Percentiles rank a stretch among this genome's conserved stretches.
Evolutionary conservation across 2,113 vertebrate genomes (phyloP).

Genomic region (Phocoena phocoena): DNA sequence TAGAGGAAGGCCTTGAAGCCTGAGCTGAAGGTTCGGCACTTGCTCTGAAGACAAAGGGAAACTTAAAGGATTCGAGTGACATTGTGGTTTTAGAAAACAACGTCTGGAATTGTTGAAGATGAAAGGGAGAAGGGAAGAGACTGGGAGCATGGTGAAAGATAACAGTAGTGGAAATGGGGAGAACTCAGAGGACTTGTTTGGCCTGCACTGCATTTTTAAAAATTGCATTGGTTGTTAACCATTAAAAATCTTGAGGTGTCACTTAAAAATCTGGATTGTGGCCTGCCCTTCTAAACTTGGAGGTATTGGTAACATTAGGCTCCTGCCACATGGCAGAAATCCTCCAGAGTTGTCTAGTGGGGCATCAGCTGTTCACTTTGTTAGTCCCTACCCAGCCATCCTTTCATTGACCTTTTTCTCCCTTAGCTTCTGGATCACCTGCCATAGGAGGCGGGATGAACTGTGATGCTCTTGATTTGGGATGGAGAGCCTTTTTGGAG

Average conservation of each 20-base stretch:
- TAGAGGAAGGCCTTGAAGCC: neutral
- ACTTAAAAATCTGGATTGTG: neutral
- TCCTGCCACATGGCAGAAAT: neutral
- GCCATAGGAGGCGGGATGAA: neutral
- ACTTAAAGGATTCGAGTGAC: neutral
- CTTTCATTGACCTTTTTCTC: neutral
- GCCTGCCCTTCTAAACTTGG: neutral
- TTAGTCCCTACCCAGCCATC: too few species aligned
- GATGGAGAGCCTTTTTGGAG: neutral
- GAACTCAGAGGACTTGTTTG: neutral
- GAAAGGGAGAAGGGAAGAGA: neutral
- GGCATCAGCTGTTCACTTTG: neutral
- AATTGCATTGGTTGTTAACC: neutral
- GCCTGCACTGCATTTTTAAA: neutral
- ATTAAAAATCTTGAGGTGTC: neutral
- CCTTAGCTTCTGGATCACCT: neutral
- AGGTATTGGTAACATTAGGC: neutral
- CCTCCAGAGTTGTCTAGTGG: neutral
- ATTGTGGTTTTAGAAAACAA: slow-evolving; percentile 28
- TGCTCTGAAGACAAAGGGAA: neutral
- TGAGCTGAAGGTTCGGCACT: neutral
- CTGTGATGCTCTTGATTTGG: neutral
- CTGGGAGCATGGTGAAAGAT: neutral
- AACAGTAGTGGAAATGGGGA: neutral
- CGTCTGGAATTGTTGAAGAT: neutral